Base-by-base conservation (phyloP, 1,140 invertebrate genomes). In the Bactericera cockerelli region DNA sequence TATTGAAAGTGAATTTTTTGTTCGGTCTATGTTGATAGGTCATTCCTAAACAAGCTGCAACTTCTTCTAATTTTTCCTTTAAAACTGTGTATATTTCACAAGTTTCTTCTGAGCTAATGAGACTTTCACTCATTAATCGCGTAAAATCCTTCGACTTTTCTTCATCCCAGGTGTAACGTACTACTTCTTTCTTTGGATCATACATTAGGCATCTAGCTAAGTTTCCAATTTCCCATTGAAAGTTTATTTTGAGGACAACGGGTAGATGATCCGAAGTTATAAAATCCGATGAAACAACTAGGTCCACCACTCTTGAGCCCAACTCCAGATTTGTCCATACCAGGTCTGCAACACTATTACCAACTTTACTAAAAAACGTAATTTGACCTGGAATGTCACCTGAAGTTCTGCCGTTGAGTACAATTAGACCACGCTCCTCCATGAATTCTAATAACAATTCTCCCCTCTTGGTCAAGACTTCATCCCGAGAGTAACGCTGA, bases 321-420 rank as follows among this genome's bases (percentile, higher is more conserved):
- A 49, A 49, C 42, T 49, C 42, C 42, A 49, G 8, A 16, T 49
- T 49, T 6, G 42, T 53, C 58, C 58, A 59, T 24, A 39, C 58
- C 13, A 54, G 58, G n/a, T 59, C 58, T 19, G 28, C 38, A 1
- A 26, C 19, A 19, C 38, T 54, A 19, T 26, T 42, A 28, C 58
- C 58, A 21, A 22, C 14, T n/a, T 36, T 36, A 36, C 22, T 26
- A 16, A 59, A 3, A 54, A 59, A 59, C 2, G 58, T 59, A 24
- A 24, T n/a, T 22, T 59, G 38, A 14, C 31, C 58, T 54, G 58
- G 58, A 1, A 19, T 19, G 39, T 59, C 58, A 10, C 16, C 25
- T n/a, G 26, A 26, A 25, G 58, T 59, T 11, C 58, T 36, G 2
- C 58, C 58, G 19, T 59, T 59, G 14, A 36, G 26, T 16, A 49